These are phyloP conservation scores for Atethmia centrago DNA, from an alignment of 2,888 invertebrate genomes.

Conservation along the genomic window DNA sequence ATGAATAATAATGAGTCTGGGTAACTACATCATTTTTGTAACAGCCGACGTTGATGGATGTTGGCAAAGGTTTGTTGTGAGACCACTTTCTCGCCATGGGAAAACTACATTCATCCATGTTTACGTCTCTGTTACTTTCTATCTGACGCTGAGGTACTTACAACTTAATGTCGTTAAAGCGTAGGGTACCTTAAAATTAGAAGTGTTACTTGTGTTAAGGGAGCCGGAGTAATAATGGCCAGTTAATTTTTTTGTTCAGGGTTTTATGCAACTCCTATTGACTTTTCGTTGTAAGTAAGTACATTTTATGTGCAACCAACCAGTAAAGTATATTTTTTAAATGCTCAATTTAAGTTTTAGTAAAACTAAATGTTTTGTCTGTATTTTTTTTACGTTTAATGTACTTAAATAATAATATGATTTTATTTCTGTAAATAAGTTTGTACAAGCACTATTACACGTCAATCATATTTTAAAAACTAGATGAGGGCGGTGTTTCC, in stretches of 20 bases:
- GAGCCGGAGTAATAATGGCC: neutral
- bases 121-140: constrained; percentile 72
- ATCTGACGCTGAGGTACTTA: constrained; percentile 52
- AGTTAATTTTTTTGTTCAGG: constrained; percentile 4
- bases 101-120: constrained; percentile 80
- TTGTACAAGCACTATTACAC: no score
- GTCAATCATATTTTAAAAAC: no score
- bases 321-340: neutral
- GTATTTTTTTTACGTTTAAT: neutral
- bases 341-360: neutral
- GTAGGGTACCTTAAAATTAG: constrained; percentile 25
- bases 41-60: constrained; percentile 64
- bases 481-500: no score
- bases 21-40: constrained; percentile 69
- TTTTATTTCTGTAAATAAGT: no score
- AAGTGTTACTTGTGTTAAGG: constrained; percentile 31
- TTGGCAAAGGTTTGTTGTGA: constrained; percentile 68
- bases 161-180: constrained; percentile 27
- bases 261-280: constrained; percentile 1
- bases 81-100: constrained; percentile 87
- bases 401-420: no score
- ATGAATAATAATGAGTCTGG: constrained; percentile 59
- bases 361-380: neutral
- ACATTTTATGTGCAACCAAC: neutral
- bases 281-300: neutral